Evolutionary conservation across 2,113 vertebrate genomes (phyloP).

Genomic region (Pterophyllum scalare): DNA sequence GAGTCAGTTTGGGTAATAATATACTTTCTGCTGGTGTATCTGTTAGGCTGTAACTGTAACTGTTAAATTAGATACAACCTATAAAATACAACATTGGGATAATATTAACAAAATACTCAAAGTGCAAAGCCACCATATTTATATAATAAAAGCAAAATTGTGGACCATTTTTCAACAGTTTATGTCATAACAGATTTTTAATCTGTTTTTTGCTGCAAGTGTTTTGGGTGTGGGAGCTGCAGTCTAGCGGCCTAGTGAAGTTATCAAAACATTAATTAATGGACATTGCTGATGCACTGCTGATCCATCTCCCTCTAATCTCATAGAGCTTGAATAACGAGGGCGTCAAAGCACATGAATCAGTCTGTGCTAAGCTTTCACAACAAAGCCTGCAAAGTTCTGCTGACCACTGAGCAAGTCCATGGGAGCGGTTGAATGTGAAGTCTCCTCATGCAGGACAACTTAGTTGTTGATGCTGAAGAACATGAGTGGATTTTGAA

Average conservation of each 20-base stretch:
- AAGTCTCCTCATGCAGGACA: conserved; percentile 19
- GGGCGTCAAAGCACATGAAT: conserved; percentile 18
- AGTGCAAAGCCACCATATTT: not conserved
- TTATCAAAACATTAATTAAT: conserved; percentile 43
- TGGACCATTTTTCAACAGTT: not conserved
- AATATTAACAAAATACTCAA: not conserved
- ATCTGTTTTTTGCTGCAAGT: conserved; percentile 5
- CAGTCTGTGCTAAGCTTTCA: not conserved
- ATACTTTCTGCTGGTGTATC: rapidly evolving
- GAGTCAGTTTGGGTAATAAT: not conserved
- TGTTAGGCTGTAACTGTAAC: not conserved
- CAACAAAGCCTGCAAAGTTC: not conserved
- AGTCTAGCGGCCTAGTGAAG: conserved; percentile 10
- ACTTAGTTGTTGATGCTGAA: not conserved
- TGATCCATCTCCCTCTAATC: conserved; percentile 1
- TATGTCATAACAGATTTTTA: not conserved
- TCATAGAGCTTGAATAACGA: not conserved
- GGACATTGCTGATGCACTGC: not conserved
- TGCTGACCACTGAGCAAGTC: conserved; percentile 1
- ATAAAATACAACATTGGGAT: not conserved
- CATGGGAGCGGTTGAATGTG: not conserved
- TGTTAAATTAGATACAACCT: not conserved
- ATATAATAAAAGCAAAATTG: not conserved
- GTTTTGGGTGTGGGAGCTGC: not conserved
- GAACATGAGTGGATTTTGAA: not conserved